Conservation (phyloP, 2,113 vertebrate genomes). For the Chaetodon auriga region DNA sequence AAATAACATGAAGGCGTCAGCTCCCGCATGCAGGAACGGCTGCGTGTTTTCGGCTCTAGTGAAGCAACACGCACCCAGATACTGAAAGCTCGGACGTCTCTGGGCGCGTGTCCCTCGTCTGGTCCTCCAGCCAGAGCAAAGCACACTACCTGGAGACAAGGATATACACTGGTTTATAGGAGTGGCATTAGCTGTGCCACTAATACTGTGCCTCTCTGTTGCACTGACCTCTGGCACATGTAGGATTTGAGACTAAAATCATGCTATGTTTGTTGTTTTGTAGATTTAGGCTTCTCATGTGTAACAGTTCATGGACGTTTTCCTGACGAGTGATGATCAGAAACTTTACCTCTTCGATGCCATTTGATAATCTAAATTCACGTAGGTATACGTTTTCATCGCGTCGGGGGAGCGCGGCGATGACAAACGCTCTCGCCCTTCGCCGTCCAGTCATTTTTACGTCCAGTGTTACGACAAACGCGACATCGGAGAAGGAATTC, state of each 20-base stretch:
- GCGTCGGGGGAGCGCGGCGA: neutral
- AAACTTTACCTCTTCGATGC: slow-evolving; percentile 37
- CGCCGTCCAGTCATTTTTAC: slow-evolving; percentile 7
- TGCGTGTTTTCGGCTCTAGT: slow-evolving; percentile 22
- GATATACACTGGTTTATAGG: slow-evolving; percentile 82
- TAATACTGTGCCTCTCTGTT: slow-evolving; percentile 68
- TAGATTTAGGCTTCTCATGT: slow-evolving; percentile 51
- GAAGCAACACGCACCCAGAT: slow-evolving; percentile 40
- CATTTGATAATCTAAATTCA: slow-evolving; percentile 12
- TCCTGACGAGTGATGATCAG: slow-evolving; percentile 7
- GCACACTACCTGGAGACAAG: slow-evolving; percentile 63
- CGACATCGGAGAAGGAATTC: slow-evolving; percentile 49
- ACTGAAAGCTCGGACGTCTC: slow-evolving; percentile 68
- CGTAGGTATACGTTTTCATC: neutral
- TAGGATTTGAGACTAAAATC: slow-evolving; percentile 64
- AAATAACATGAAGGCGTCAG: slow-evolving; percentile 28
- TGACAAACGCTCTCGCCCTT: slow-evolving; percentile 3
- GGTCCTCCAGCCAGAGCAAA: slow-evolving; percentile 27
- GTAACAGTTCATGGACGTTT: slow-evolving; percentile 30
- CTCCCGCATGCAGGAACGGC: slow-evolving; percentile 17
- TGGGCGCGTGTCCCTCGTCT: slow-evolving; percentile 37
- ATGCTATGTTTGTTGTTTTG: slow-evolving; percentile 43
- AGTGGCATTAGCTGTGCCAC: slow-evolving; percentile 73
- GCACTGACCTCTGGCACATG: slow-evolving; percentile 83
- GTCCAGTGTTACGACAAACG: slow-evolving; percentile 56